Evolutionary conservation across 2,888 invertebrate species (phyloP), one percentile per base, ranked within the genome.

Genomic region (Mechanitis mazaeus): DNA sequence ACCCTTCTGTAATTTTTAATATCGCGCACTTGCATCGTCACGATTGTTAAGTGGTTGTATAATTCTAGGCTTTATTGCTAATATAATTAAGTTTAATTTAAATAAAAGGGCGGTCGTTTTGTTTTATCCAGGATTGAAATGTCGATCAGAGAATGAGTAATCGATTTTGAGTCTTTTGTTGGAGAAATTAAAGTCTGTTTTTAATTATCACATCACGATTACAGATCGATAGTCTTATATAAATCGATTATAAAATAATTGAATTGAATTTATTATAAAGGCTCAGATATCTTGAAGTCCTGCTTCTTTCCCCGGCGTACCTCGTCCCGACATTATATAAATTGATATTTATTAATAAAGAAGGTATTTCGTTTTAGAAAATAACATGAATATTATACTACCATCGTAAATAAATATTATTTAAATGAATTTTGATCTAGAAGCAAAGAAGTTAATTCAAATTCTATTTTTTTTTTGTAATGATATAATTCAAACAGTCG

Each of bases 1-100:
- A 64, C 59, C 66, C 63, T 66, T 64, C 56, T 64, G 55, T 65
- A 62, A 61, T 68, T 66, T 61, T 66, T 66, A 64, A 66, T 63
- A 61, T 56, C 47, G 50, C 11, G 47, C 55, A 45, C 59, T 56
- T 63, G 62, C 64, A 56, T 56, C 57, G 63, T 69, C 68, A 64
- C 58, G 61, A 58, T 55, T 42, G 28, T 53, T 53, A 42, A 46
- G 7, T 33, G 33, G 20, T 7, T 45, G 33, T 33, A 45, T 38
- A 46, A 64, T 54, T 58, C 53, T 50, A 57, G 33, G 61, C 63
- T 61, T 57, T 68, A 66, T 60, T 33, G 46, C 55, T 35, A 54
- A 31, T 1, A 38, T 6, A 9, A 33, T 64, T 54, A 38, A 53
- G 63, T 55, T 12, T 20, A 35, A 31, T 59, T 58, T 57, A 7